Conservation (phyloP, 2,113 vertebrate genomes). For the Tychaedon coryphoeus region DNA sequence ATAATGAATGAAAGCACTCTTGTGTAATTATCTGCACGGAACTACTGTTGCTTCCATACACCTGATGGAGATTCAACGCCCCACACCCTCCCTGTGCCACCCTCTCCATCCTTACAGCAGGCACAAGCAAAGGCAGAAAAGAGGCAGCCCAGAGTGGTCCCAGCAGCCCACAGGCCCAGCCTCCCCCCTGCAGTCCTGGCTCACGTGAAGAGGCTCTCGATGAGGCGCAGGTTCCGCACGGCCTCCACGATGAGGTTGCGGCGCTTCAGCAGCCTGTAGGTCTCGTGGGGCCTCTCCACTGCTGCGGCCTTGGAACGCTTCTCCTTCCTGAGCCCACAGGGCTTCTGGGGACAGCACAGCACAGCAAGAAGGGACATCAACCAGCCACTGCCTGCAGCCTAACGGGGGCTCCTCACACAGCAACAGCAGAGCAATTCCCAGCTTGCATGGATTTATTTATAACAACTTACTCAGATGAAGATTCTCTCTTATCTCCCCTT, state of each 20-base stretch:
- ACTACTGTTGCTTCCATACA: not conserved
- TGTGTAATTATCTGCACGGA: not conserved
- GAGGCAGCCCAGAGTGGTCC: not conserved
- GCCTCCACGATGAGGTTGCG: conserved; percentile 93
- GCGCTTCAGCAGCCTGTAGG: conserved; percentile 88
- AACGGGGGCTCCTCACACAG: accelerated
- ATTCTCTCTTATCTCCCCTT: not conserved
- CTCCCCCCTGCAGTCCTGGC: not conserved
- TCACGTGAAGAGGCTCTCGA: conserved; percentile 92
- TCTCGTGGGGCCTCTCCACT: conserved; percentile 77
- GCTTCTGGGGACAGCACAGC: not conserved
- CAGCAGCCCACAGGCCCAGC: no score
- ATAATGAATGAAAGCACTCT: not conserved
- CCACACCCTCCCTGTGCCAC: no score
- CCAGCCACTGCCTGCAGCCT: not conserved
- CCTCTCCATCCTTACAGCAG: not conserved
- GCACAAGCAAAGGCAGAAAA: not conserved
- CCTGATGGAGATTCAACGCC: not conserved
- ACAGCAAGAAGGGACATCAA: not conserved
- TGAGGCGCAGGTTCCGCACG: conserved; percentile 81
- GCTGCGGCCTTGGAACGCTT: not conserved
- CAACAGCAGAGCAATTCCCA: not conserved
- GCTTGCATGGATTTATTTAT: not conserved
- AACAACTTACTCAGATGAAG: not conserved
- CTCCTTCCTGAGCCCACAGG: not conserved